Evolutionary conservation across 2,888 invertebrate species (phyloP), one percentile per base, ranked within the genome.

Genomic region (Ellobium chinense): DNA sequence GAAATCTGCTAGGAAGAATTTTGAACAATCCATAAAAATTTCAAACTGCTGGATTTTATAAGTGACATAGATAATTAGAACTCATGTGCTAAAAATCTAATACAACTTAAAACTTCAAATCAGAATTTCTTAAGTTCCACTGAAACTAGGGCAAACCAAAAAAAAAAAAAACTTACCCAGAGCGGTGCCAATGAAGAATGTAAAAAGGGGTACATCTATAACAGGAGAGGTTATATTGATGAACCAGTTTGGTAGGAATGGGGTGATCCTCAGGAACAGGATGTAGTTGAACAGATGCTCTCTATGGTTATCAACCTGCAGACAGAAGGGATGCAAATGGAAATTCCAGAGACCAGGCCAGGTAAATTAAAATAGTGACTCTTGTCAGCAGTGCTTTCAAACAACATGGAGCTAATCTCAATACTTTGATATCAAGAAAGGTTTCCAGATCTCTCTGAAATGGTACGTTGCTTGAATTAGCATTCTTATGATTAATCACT

Each of bases 181-280:
- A 93, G 99, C 99, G 82, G 99, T 99, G 85, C 99, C 99, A 80
- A 98, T 92, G 85, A 97, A 97, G 94, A 99, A 99, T 82, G 97
- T 97, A 85, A 95, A 91, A 83, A 99, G 93, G 0, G 99, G 98
- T 56, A 99, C 99, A 88, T 98, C 98, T 89, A 99, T 96, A 56
- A 99, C 97, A 60, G 99, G 99, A 84, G 99, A 97, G 0, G 97
- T 96, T 91, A 99, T 95, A 94, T 99, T 99, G 86, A 99, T 99
- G 93, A 99, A 99, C 99, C 99, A 99, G 93, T 99, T 99, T 9
- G 99, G 99, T 89, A 99, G 94, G 91, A 99, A 96, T 76, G 99
- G 99, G 36, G 99, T 99, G 91, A 99, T 97, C 87, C 99, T 95
- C 87, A 99, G 94, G 93, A 99, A 99, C 91, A 99, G 95, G 88